phyloP scores from a whole-genome alignment of 2,888 invertebrate species.

The Rotaria sp. region DNA sequence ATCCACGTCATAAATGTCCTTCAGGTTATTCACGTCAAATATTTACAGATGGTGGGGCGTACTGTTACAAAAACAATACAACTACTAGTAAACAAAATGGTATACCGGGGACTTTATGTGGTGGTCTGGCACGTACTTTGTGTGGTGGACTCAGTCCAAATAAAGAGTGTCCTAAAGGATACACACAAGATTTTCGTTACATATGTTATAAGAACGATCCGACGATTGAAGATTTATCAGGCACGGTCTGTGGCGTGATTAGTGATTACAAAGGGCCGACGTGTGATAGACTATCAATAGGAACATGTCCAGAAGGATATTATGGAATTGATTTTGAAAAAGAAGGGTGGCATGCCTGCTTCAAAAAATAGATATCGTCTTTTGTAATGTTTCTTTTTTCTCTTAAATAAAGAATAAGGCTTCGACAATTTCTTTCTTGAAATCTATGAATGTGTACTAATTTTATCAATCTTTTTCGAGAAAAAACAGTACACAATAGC shows the following conservation, averaged over 20 bases:
- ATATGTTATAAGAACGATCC: not conserved
- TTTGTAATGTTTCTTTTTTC: not conserved
- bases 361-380: not conserved
- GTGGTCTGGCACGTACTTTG: not conserved
- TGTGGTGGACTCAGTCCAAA: conserved; percentile 12
- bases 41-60: not conserved
- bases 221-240: not conserved
- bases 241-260: not conserved
- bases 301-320: not conserved
- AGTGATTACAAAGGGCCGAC: not conserved
- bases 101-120: not conserved
- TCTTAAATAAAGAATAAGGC: too few relatives aligned
- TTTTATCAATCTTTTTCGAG: too few relatives aligned
- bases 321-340: not conserved
- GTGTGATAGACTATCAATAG: not conserved
- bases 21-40: not conserved
- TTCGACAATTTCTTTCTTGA: too few relatives aligned
- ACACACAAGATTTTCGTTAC: not conserved
- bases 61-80: conserved; percentile 9
- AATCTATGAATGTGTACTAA: too few relatives aligned
- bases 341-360: not conserved
- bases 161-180: not conserved
- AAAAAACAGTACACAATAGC: too few relatives aligned
- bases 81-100: not conserved
- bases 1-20: not conserved